These are phyloP conservation scores for Emydocephalus ijimae DNA, from an alignment of 2,113 vertebrate species.

Conservation along the genomic window DNA sequence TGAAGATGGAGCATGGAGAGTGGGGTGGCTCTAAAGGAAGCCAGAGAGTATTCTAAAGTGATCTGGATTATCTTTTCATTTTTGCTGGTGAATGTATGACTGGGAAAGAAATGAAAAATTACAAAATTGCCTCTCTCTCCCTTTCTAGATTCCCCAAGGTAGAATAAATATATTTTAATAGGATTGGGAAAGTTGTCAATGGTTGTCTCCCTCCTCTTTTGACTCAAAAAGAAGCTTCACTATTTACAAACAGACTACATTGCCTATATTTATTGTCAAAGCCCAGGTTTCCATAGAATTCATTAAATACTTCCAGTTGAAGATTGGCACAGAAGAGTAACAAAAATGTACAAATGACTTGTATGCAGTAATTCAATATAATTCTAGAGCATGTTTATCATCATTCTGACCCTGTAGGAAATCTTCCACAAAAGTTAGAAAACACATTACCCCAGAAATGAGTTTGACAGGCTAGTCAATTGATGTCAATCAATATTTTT, in stretches of 20 bases:
- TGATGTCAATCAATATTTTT: neutral
- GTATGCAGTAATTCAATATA: neutral
- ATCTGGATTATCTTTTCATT: neutral
- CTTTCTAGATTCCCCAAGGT: neutral
- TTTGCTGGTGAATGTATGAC: neutral
- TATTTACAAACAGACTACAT: neutral
- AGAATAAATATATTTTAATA: neutral
- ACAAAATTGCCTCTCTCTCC: neutral
- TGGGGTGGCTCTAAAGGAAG: neutral
- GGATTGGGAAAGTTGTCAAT: neutral
- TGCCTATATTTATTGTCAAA: neutral
- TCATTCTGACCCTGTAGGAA: neutral
- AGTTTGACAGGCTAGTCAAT: neutral
- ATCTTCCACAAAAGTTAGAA: neutral
- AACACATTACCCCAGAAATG: neutral
- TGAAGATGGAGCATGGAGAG: neutral
- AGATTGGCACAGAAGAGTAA: neutral
- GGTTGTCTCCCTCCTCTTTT: neutral
- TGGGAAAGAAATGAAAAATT: slow-evolving; percentile 11
- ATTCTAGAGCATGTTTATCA: neutral
- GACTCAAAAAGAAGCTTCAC: neutral
- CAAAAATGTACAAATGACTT: neutral
- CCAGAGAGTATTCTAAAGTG: neutral
- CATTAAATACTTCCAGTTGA: neutral
- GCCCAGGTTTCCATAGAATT: neutral